Percentiles rank a stretch among this genome's conserved stretches.
These are phyloP conservation scores for Hecatera dysodea DNA, from an alignment of 2,888 invertebrate species.

Conservation along the genomic window DNA sequence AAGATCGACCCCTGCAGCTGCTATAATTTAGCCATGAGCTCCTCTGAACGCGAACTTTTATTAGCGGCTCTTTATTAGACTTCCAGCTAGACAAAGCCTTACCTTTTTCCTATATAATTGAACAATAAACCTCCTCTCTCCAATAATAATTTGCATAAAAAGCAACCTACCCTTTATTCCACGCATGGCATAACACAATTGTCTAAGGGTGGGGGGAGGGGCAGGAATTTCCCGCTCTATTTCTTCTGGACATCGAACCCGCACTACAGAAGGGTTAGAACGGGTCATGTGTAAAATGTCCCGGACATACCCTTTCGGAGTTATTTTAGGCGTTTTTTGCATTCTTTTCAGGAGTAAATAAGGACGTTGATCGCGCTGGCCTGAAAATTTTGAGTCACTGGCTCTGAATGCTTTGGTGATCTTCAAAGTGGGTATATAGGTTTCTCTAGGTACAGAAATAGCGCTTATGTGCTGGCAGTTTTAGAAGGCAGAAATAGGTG, in stretches of 20 bases:
- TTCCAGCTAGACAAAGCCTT: neutral
- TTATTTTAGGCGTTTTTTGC: constrained; percentile 63
- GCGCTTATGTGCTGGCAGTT: neutral
- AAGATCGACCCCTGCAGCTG: no score
- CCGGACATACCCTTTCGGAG: constrained; percentile 56
- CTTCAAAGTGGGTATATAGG: constrained; percentile 33
- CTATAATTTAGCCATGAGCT: neutral
- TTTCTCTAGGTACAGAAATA: neutral
- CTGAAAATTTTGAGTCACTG: constrained; percentile 42
- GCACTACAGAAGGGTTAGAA: constrained; percentile 66
- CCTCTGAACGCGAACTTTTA: neutral
- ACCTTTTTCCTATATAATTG: constrained; percentile 3
- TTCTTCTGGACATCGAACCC: constrained; percentile 77
- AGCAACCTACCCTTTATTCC: constrained; percentile 52
- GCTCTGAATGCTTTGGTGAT: constrained; percentile 23
- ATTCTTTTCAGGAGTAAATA: constrained; percentile 35
- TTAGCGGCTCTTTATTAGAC: no score
- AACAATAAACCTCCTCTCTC: constrained; percentile 43
- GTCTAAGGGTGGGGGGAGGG: constrained; percentile 63
- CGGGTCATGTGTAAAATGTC: constrained; percentile 77
- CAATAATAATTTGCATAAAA: constrained; percentile 64
- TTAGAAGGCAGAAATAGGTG: neutral
- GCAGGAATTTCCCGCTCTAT: constrained; percentile 77
- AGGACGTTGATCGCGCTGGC: constrained; percentile 43
- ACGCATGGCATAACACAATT: constrained; percentile 67